phyloP scores from a whole-genome alignment of 2,888 invertebrate species.

The Pachymerium ferrugineum region DNA sequence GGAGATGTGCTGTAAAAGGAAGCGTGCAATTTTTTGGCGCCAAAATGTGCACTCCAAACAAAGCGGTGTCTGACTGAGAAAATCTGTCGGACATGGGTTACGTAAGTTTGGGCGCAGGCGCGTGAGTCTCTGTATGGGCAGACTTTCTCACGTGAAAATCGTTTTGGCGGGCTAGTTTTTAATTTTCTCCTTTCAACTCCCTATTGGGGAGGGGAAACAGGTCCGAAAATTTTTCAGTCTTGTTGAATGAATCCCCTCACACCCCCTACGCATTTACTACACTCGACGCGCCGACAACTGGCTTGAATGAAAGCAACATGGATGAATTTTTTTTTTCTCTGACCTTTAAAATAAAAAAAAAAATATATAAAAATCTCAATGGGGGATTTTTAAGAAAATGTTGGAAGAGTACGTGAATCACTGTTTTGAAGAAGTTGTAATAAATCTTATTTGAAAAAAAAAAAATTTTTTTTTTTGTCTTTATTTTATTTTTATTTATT shows the following conservation, averaged over 20 bases:
- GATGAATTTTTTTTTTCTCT: neutral
- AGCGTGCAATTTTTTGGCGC: too few species aligned
- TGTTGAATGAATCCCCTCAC: neutral
- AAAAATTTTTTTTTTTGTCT: too few species aligned
- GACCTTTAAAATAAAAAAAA: neutral
- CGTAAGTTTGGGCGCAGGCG: neutral
- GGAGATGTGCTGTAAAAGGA: too few species aligned
- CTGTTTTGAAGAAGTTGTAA: too few species aligned
- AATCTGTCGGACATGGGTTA: neutral
- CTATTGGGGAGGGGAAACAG: neutral
- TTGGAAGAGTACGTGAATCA: too few species aligned
- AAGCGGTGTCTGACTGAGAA: too few species aligned
- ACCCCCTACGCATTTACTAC: neutral
- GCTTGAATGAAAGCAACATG: neutral
- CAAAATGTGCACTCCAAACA: too few species aligned
- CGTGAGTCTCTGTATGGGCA: neutral
- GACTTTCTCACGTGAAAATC: slow-evolving; percentile 16
- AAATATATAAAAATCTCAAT: too few species aligned
- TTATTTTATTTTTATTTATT: neutral
- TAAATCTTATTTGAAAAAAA: too few species aligned
- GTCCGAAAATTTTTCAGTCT: neutral
- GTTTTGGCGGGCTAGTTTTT: neutral
- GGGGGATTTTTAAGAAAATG: too few species aligned
- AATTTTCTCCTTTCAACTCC: neutral
- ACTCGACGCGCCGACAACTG: neutral